Conservation (phyloP, 2,113 vertebrate species). For the Microtus ochrogaster region DNA sequence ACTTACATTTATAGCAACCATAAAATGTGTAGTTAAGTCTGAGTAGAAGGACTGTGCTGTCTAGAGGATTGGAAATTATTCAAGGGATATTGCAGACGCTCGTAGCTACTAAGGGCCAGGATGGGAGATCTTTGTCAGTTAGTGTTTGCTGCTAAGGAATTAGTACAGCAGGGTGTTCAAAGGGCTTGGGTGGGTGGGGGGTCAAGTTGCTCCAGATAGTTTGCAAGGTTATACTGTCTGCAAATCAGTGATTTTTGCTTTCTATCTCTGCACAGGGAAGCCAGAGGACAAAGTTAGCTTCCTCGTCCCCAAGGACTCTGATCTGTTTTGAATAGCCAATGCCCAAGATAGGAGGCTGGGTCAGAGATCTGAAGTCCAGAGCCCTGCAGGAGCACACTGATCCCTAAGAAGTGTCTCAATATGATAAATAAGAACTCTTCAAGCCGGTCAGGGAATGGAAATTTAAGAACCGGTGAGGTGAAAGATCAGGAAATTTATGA, state of each 20-base stretch:
- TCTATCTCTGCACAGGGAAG: background rate
- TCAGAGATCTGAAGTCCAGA: conserved; percentile 61
- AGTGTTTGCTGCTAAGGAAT: background rate
- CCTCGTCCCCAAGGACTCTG: conserved; percentile 40
- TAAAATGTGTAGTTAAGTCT: conserved; percentile 47
- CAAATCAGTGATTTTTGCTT: conserved; percentile 58
- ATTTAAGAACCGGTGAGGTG: conserved; percentile 79
- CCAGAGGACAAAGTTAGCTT: conserved; percentile 4
- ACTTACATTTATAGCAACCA: conserved; percentile 60
- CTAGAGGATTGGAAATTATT: conserved; percentile 49
- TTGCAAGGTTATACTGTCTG: conserved; percentile 24
- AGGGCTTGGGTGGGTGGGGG: background rate
- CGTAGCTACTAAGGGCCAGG: background rate
- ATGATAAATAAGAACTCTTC: conserved; percentile 75
- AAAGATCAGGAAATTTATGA: conserved; percentile 81
- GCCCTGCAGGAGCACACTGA: conserved; percentile 49
- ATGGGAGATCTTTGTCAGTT: background rate
- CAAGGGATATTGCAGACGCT: conserved; percentile 38
- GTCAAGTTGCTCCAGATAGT: conserved; percentile 18
- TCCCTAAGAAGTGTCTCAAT: conserved; percentile 57
- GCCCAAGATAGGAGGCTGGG: conserved; percentile 6
- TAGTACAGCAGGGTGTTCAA: background rate
- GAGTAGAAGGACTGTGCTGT: conserved; percentile 20
- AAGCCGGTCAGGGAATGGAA: conserved; percentile 70
- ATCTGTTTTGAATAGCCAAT: conserved; percentile 53